Conservation (phyloP, 2,888 invertebrate species). For the Dyspetes luteomarginatus region DNA sequence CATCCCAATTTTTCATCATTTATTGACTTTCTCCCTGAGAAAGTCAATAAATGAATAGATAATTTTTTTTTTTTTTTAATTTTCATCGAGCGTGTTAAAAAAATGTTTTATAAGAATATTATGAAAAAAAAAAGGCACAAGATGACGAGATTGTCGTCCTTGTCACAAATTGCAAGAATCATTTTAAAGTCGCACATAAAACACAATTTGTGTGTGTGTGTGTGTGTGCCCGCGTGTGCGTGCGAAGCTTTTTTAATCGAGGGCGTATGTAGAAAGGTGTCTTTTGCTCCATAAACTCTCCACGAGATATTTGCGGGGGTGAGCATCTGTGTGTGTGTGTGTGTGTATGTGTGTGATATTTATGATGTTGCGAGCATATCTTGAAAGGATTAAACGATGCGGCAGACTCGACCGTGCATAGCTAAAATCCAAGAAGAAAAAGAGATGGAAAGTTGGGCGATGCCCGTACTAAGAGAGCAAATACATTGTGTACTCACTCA, state of each 20-base stretch:
- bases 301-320: constrained; percentile 58
- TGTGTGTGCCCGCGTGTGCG: too few species aligned
- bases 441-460: too few species aligned
- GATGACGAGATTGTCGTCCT: constrained; percentile 9
- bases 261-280: constrained; percentile 37
- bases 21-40: too few species aligned
- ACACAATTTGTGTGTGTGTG: too few species aligned
- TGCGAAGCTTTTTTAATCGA: constrained; percentile 6
- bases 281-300: constrained; percentile 14
- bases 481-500: too few species aligned
- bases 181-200: background rate
- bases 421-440: too few species aligned
- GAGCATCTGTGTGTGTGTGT: constrained; percentile 23
- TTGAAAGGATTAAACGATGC: constrained; percentile 39
- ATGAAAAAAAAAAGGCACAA: too few species aligned
- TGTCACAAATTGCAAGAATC: constrained; percentile 17
- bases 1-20: too few species aligned
- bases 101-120: too few species aligned
- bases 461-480: too few species aligned
- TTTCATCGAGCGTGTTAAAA: constrained; percentile 4
- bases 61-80: background rate
- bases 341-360: constrained; percentile 29
- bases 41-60: background rate
- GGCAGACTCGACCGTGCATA: too few species aligned
- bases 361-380: constrained; percentile 47